Percentiles rank a stretch among this genome's conserved stretches.
Evolutionary conservation across 1,140 invertebrate genomes (phyloP).

Genomic region (Drosophila tropicalis): DNA sequence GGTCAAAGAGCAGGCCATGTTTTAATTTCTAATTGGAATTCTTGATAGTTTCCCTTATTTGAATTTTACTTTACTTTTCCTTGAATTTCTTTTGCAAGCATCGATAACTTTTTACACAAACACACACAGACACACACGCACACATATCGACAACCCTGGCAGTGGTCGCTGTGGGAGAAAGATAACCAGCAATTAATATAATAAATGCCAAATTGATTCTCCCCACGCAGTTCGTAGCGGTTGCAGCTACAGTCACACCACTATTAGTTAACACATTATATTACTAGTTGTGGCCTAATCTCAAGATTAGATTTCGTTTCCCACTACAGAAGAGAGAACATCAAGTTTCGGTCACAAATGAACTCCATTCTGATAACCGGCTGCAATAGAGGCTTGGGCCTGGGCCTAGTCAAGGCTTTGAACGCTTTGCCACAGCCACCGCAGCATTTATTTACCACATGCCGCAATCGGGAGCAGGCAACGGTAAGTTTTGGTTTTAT

Average conservation of each 20-base stretch:
- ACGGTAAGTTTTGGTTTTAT: constrained; percentile 84
- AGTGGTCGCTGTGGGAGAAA: not conserved
- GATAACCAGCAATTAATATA: constrained; percentile 15
- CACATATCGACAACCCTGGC: constrained; percentile 7
- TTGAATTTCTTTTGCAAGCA: not conserved
- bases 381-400: constrained; percentile 93
- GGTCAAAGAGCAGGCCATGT: not conserved
- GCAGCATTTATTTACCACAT: constrained; percentile 89
- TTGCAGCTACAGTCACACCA: constrained; percentile 7
- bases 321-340: not conserved
- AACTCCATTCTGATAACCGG: constrained; percentile 93
- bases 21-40: not conserved
- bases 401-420: constrained; percentile 90
- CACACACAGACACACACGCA: not conserved
- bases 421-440: constrained; percentile 84
- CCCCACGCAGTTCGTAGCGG: constrained; percentile 3
- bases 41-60: not conserved
- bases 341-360: constrained; percentile 80
- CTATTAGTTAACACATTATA: constrained; percentile 13
- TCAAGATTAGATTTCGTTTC: constrained; percentile 62
- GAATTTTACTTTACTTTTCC: not conserved
- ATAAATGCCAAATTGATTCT: constrained; percentile 1
- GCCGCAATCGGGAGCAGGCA: constrained; percentile 87
- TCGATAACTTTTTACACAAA: not conserved
- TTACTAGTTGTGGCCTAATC: constrained; percentile 43